Evolutionary conservation across 1,140 invertebrate genomes (phyloP).

Genomic region (Steinernema khuongi): DNA sequence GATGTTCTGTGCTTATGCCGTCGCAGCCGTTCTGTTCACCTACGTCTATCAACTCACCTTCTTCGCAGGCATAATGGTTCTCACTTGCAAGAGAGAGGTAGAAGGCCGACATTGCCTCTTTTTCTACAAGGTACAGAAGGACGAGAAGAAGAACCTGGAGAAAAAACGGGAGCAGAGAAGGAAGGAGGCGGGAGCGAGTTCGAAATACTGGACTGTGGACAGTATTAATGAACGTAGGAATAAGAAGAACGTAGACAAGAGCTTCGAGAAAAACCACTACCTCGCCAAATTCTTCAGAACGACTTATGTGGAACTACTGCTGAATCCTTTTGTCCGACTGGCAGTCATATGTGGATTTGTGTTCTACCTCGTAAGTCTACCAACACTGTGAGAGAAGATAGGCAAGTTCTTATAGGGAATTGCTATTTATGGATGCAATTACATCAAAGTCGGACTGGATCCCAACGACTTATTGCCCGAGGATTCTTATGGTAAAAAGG

Average conservation of each 20-base stretch:
- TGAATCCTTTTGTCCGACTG: conserved; percentile 78
- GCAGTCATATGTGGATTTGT: conserved; percentile 82
- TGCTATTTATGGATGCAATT: conserved; percentile 52
- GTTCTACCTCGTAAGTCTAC: conserved; percentile 71
- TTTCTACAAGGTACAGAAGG: conserved; percentile 42
- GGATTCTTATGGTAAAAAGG: conserved; percentile 58
- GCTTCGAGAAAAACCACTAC: conserved; percentile 62
- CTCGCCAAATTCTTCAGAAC: conserved; percentile 71
- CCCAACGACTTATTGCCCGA: conserved; percentile 58
- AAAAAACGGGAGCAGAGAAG: background rate
- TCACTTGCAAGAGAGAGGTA: conserved; percentile 52
- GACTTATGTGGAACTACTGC: conserved; percentile 78
- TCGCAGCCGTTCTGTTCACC: conserved; percentile 60
- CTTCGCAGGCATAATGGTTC: conserved; percentile 59
- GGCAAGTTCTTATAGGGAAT: conserved; percentile 62
- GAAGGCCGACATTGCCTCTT: conserved; percentile 54
- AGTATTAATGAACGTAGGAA: background rate
- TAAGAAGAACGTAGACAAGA: conserved; percentile 20
- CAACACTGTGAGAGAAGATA: conserved; percentile 69
- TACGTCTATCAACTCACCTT: conserved; percentile 61
- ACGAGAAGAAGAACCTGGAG: conserved; percentile 2
- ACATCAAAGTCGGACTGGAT: conserved; percentile 59
- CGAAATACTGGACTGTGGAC: background rate
- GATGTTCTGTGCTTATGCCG: conserved; percentile 57
- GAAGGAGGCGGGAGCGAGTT: background rate